Conservation (phyloP, 2,113 vertebrate species). For the Gobiocypris rarus region DNA sequence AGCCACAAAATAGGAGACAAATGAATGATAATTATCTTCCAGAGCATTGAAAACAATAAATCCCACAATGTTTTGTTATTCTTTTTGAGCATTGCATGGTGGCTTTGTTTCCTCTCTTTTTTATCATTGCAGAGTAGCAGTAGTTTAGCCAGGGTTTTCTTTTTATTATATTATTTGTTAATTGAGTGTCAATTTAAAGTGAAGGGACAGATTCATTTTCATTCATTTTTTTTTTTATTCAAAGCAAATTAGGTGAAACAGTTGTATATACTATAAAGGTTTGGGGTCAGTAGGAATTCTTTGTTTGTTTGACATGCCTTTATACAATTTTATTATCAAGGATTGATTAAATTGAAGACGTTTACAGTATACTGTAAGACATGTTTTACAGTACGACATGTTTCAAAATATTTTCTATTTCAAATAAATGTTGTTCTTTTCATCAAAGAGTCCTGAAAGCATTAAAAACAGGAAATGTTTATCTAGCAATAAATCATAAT, state of each 20-base stretch:
- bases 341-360: background rate
- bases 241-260: no score
- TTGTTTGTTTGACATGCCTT: no score
- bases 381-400: no score
- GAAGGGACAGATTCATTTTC: no score
- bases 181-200: background rate
- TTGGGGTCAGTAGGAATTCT: no score
- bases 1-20: constrained; percentile 52
- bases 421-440: background rate
- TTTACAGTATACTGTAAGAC: background rate
- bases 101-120: constrained; percentile 16
- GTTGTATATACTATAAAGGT: no score
- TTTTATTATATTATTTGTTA: background rate
- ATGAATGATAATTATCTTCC: constrained; percentile 58
- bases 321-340: no score
- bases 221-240: no score
- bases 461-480: background rate
- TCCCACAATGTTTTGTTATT: constrained; percentile 43
- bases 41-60: constrained; percentile 38
- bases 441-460: background rate
- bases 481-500: background rate
- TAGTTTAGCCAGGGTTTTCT: background rate
- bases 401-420: background rate
- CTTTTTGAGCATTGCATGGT: constrained; percentile 7
- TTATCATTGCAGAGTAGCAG: background rate